These are phyloP conservation scores for Engystomops pustulosus DNA, from an alignment of 2,113 vertebrate species.

Conservation along the genomic window DNA sequence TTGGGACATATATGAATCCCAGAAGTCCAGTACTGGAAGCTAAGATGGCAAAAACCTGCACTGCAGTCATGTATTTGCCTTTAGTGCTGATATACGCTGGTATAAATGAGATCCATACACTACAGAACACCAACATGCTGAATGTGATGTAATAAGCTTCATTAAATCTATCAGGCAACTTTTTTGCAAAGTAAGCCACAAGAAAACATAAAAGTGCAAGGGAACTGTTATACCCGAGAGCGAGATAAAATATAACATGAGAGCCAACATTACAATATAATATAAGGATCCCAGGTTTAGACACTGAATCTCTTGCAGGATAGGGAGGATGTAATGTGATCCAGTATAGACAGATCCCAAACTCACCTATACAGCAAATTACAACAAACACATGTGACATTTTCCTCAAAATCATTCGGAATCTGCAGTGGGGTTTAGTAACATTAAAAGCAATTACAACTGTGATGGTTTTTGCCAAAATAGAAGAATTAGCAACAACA, in stretches of 20 bases:
- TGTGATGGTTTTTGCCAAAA: constrained; percentile 64
- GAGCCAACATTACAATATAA: constrained; percentile 59
- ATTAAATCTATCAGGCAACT: background rate
- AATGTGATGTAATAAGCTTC: no score
- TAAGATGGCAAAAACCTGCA: no score
- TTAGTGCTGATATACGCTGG: no score
- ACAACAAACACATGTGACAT: background rate
- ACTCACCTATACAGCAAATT: background rate
- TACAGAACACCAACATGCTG: no score
- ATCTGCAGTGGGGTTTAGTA: constrained; percentile 61
- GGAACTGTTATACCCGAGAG: background rate
- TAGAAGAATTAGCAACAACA: constrained; percentile 63
- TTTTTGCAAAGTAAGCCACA: background rate
- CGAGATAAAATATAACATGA: background rate
- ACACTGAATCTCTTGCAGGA: background rate
- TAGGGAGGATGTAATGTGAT: background rate
- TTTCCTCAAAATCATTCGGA: constrained; percentile 13
- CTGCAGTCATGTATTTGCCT: no score
- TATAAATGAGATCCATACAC: no score
- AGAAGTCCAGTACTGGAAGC: no score
- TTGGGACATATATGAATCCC: no score
- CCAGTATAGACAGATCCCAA: background rate
- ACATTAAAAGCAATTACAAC: constrained; percentile 65
- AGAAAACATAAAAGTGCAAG: background rate
- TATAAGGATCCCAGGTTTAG: constrained; percentile 61